Conservation (phyloP, 2,888 invertebrate species). For the Dorcus parallelipipedus region DNA sequence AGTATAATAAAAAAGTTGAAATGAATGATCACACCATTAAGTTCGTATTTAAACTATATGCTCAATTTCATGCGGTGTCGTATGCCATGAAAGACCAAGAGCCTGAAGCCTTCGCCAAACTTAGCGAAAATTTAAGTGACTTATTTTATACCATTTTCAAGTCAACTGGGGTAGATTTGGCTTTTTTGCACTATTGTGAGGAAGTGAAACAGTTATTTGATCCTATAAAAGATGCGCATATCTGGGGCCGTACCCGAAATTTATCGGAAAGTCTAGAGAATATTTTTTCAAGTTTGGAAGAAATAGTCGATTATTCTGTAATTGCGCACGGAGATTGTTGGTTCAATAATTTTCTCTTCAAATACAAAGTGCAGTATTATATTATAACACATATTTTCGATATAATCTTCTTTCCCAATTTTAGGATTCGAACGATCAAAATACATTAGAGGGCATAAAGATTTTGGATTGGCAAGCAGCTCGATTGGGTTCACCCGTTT, state of each 20-base stretch:
- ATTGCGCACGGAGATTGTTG: conserved; percentile 20
- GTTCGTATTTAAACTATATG: not conserved
- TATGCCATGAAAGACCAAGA: conserved; percentile 24
- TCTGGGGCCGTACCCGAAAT: not conserved
- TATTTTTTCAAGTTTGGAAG: not conserved
- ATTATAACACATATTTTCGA: not conserved
- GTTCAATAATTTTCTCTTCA: conserved; percentile 21
- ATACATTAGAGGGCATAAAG: not conserved
- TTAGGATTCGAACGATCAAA: conserved; percentile 6
- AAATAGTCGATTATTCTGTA: not conserved
- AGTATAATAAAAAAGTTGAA: conserved; percentile 11
- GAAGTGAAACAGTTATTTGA: not conserved
- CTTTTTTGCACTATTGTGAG: too few species aligned
- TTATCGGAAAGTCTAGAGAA: too few species aligned
- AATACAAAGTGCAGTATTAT: conserved; percentile 5
- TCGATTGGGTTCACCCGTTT: conserved; percentile 25
- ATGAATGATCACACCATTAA: too few species aligned
- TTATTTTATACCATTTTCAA: not conserved
- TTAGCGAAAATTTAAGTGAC: conserved; percentile 6
- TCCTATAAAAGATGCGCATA: not conserved
- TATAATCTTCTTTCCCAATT: not conserved
- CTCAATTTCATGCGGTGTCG: conserved; percentile 27
- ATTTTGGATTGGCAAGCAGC: conserved; percentile 17
- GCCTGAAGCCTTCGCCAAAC: conserved; percentile 18
- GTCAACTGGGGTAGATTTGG: too few species aligned